phyloP scores from a whole-genome alignment of 2,888 invertebrate genomes.

The Papilio protenor region DNA sequence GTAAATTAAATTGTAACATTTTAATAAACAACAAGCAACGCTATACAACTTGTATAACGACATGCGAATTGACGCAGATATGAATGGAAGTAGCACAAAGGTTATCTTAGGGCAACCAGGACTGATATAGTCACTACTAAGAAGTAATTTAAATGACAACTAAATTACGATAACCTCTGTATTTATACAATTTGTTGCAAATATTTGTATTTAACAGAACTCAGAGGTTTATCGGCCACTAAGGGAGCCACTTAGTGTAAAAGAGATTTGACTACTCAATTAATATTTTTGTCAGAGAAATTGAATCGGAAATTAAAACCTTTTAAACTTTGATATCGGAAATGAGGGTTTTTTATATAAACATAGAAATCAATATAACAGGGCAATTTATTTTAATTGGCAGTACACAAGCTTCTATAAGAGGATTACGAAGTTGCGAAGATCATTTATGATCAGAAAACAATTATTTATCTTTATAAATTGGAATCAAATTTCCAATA shows the following conservation, averaged over 20 bases:
- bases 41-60: neutral
- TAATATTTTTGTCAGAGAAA: neutral
- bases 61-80: slow-evolving; percentile 2
- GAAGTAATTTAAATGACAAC: neutral
- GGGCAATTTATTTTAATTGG: neutral
- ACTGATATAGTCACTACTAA: neutral
- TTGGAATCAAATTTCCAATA: neutral
- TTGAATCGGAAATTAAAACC: neutral
- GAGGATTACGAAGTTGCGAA: neutral
- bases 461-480: neutral
- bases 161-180: neutral
- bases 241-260: neutral
- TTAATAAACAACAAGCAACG: neutral
- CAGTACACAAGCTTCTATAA: neutral
- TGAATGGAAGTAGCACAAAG: slow-evolving; percentile 25
- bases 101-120: slow-evolving; percentile 15
- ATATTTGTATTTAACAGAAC: neutral
- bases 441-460: neutral
- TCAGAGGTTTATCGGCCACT: neutral
- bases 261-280: neutral
- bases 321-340: neutral
- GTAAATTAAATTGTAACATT: neutral
- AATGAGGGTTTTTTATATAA: neutral
- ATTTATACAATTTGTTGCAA: neutral
- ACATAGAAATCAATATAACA: neutral